Percentiles rank a stretch among this genome's conserved stretches.
phyloP scores from a whole-genome alignment of 2,888 invertebrate species.

The Onthophagus sagittarius region DNA sequence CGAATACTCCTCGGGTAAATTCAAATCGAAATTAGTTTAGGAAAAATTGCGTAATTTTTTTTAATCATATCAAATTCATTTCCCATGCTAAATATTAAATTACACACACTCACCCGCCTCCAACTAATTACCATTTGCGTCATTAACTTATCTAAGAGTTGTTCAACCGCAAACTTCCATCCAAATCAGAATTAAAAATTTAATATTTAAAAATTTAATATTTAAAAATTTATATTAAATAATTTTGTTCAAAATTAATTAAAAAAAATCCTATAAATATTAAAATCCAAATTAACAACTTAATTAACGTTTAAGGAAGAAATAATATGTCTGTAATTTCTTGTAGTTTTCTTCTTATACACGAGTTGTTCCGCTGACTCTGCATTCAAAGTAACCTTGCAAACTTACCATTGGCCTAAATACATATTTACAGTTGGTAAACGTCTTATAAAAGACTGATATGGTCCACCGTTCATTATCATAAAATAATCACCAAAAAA shows the following conservation, averaged over 20 bases:
- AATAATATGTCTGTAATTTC: no score
- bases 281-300: no score
- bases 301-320: no score
- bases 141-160: neutral
- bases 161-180: neutral
- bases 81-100: neutral
- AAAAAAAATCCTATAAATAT: no score
- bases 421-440: slow-evolving; percentile 33
- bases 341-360: neutral
- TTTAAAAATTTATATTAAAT: no score
- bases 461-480: slow-evolving; percentile 29
- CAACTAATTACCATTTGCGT: neutral
- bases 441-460: slow-evolving; percentile 29
- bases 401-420: slow-evolving; percentile 44
- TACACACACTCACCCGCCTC: neutral
- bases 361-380: slow-evolving; percentile 30
- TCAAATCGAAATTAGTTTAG: neutral
- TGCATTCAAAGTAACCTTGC: slow-evolving; percentile 37
- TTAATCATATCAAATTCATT: neutral
- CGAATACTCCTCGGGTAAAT: neutral
- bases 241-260: no score
- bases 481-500: slow-evolving; percentile 15
- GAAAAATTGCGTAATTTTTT: neutral
- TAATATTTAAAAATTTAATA: no score
- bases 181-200: no score